These are phyloP conservation scores for Thymelicus sylvestris DNA, from an alignment of 2,888 invertebrate species.

Conservation along the genomic window DNA sequence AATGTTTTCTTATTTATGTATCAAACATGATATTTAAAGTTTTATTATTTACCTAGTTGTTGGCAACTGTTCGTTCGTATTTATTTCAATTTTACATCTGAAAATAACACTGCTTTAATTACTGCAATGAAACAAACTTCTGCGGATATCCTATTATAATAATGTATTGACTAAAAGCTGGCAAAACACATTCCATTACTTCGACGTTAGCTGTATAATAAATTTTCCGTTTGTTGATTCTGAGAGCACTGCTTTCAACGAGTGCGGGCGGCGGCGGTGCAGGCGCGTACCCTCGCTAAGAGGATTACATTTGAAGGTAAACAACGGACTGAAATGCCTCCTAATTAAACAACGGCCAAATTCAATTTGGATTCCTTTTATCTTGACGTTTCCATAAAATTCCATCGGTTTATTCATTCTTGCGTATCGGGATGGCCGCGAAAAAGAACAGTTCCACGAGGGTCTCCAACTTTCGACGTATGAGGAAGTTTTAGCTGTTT, in stretches of 20 bases:
- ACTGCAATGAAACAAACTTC: slow-evolving; percentile 25
- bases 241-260: slow-evolving; percentile 14
- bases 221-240: slow-evolving; percentile 34
- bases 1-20: too few species aligned
- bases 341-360: slow-evolving; percentile 27
- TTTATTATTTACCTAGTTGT: too few species aligned
- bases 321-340: slow-evolving; percentile 21
- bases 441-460: too few species aligned
- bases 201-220: slow-evolving; percentile 24
- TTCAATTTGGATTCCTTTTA: slow-evolving; percentile 22
- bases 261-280: neutral
- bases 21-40: too few species aligned
- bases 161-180: slow-evolving; percentile 21
- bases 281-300: slow-evolving; percentile 17
- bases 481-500: too few species aligned
- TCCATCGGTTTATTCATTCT: neutral
- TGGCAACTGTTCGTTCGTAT: too few species aligned
- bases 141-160: slow-evolving; percentile 33
- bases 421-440: neutral
- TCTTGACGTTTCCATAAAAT: neutral
- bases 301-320: slow-evolving; percentile 32
- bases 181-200: slow-evolving; percentile 25
- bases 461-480: too few species aligned
- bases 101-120: neutral
- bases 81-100: neutral